These are phyloP conservation scores for Synanceia verrucosa DNA, from an alignment of 2,797 vertebrate genomes.

Conservation along the genomic window DNA sequence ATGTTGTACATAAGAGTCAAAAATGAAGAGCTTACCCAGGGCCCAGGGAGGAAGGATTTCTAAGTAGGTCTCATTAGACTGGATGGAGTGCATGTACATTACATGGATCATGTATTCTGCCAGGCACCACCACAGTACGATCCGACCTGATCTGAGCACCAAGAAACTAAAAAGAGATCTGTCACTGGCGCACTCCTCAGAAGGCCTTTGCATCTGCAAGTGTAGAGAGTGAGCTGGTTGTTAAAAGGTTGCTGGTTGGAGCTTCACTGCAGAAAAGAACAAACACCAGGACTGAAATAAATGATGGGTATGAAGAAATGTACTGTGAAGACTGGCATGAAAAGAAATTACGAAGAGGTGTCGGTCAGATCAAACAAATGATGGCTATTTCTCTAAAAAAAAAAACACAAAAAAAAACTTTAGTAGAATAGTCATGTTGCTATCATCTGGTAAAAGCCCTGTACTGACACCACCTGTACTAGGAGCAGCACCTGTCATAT, in stretches of 20 bases:
- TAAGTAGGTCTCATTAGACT: slow-evolving; percentile 87
- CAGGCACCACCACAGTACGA: slow-evolving; percentile 91
- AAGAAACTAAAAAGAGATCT: slow-evolving; percentile 61
- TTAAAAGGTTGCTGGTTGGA: neutral
- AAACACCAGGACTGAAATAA: neutral
- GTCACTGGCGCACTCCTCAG: slow-evolving; percentile 60
- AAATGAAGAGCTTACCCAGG: slow-evolving; percentile 83
- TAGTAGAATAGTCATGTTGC: neutral
- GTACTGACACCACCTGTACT: too few species aligned
- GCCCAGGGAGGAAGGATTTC: slow-evolving; percentile 90
- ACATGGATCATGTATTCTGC: slow-evolving; percentile 92
- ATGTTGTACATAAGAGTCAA: neutral
- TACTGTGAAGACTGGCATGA: neutral
- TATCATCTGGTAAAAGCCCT: neutral
- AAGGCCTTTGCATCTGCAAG: slow-evolving; percentile 85
- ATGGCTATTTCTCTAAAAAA: neutral
- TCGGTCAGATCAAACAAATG: neutral
- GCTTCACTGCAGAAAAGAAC: neutral
- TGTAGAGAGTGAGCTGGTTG: slow-evolving; percentile 10
- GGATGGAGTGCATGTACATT: slow-evolving; percentile 95
- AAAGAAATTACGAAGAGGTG: neutral
- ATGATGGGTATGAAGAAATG: neutral
- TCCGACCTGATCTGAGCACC: slow-evolving; percentile 77
- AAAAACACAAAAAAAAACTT: neutral
- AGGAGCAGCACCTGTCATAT: neutral